These are phyloP conservation scores for Sycophila texana DNA, from an alignment of 2,888 invertebrate species.

Conservation along the genomic window DNA sequence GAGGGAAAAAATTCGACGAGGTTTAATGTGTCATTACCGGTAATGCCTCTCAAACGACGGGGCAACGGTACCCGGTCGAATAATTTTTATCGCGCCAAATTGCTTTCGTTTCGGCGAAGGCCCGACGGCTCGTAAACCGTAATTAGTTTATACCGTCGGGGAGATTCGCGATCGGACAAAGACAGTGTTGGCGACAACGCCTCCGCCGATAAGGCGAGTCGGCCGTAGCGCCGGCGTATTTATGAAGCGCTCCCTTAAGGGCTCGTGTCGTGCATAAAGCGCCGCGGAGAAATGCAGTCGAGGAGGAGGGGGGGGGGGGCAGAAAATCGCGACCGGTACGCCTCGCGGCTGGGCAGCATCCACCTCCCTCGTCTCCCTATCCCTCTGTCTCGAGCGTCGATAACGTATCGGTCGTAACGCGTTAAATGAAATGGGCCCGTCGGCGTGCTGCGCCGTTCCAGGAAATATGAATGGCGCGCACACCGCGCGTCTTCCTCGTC, in stretches of 20 bases:
- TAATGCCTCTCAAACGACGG: neutral
- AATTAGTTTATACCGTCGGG: neutral
- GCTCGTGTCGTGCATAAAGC: neutral
- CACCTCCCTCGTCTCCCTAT: too few species aligned
- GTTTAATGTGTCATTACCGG: too few species aligned
- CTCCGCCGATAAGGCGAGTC: slow-evolving; percentile 36
- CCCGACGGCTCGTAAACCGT: neutral
- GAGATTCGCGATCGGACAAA: neutral
- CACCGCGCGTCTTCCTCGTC: slow-evolving; percentile 21
- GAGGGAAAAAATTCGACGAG: too few species aligned
- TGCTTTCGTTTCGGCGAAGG: too few species aligned
- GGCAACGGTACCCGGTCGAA: neutral
- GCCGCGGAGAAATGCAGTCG: neutral
- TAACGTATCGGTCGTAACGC: slow-evolving; percentile 61
- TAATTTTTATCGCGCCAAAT: too few species aligned
- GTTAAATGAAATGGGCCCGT: slow-evolving; percentile 60
- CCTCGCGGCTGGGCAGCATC: neutral
- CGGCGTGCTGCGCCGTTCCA: slow-evolving; percentile 49
- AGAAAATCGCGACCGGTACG: neutral
- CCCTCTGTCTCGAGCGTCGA: slow-evolving; percentile 41
- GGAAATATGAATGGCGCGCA: slow-evolving; percentile 62
- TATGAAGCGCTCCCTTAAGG: slow-evolving; percentile 27
- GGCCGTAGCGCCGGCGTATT: slow-evolving; percentile 4
- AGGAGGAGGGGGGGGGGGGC: too few species aligned
- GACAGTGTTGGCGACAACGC: slow-evolving; percentile 19